These are phyloP conservation scores for Dipodomys merriami DNA, from an alignment of 2,113 vertebrate species.

Conservation along the genomic window DNA sequence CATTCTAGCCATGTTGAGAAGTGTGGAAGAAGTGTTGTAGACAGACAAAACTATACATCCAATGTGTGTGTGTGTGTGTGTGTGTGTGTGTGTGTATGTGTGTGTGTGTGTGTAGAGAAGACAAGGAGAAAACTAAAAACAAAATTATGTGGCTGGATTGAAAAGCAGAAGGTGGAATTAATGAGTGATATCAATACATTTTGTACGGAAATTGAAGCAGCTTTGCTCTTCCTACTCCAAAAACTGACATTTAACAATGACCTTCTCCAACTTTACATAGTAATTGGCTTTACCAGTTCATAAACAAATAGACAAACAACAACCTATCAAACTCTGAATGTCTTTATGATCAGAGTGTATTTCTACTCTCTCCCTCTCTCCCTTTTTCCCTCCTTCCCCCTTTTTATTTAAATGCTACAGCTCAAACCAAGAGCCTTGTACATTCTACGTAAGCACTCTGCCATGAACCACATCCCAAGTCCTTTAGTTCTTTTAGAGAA, in stretches of 20 bases:
- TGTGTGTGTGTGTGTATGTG: too few relatives aligned
- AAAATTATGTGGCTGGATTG: neutral
- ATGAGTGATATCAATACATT: neutral
- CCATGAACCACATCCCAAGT: neutral
- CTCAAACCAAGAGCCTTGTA: too few relatives aligned
- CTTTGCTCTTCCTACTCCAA: neutral
- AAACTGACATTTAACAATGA: neutral
- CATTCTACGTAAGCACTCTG: neutral
- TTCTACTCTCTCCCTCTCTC: neutral
- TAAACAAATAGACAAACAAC: neutral
- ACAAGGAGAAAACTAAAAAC: neutral
- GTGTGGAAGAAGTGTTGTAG: neutral
- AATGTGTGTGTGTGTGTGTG: too few relatives aligned
- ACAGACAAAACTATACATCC: neutral
- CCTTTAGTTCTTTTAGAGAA: neutral
- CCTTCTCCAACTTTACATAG: neutral
- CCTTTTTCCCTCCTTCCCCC: neutral
- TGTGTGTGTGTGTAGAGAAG: too few relatives aligned
- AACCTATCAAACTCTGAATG: neutral
- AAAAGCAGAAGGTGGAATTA: neutral
- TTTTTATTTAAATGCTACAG: neutral
- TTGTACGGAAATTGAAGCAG: neutral
- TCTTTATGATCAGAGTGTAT: neutral
- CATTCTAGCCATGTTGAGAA: neutral
- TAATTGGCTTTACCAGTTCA: neutral